Evolutionary conservation across 2,888 invertebrate genomes (phyloP).

Genomic region (Dasypolia templi): DNA sequence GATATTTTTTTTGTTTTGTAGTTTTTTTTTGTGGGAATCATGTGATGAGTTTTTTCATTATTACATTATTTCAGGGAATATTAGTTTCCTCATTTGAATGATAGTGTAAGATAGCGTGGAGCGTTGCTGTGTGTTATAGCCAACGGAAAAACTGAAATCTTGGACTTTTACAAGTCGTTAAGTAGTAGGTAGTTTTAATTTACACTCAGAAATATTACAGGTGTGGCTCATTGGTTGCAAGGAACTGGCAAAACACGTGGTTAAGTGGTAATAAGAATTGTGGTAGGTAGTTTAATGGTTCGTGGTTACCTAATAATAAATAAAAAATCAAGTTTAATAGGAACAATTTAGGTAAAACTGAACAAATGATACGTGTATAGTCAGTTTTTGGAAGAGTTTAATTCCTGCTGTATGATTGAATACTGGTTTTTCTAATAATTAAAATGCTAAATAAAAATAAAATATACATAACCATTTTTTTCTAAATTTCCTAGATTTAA

Average conservation of each 20-base stretch:
- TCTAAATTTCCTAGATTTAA: too few relatives aligned
- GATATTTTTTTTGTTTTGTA: conserved; percentile 20
- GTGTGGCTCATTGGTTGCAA: background rate
- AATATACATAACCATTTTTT: too few relatives aligned
- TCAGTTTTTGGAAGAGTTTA: too few relatives aligned
- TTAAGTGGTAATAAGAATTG: background rate
- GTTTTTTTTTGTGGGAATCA: conserved; percentile 36
- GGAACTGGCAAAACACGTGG: background rate
- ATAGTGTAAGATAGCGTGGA: background rate
- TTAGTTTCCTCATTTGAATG: conserved; percentile 1
- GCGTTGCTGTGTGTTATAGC: background rate
- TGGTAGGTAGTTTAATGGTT: background rate
- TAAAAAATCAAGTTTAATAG: too few relatives aligned
- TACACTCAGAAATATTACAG: background rate
- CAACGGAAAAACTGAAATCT: background rate
- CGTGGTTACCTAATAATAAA: too few relatives aligned
- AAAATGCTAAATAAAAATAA: too few relatives aligned
- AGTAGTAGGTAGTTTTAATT: background rate
- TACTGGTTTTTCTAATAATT: too few relatives aligned
- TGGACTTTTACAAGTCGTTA: background rate
- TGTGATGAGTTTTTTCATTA: conserved; percentile 19
- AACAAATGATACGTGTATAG: too few relatives aligned
- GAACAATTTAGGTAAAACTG: too few relatives aligned
- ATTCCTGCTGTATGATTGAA: too few relatives aligned
- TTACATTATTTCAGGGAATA: background rate